Conservation (phyloP, 1,140 invertebrate genomes). For the Globodera rostochiensis region DNA sequence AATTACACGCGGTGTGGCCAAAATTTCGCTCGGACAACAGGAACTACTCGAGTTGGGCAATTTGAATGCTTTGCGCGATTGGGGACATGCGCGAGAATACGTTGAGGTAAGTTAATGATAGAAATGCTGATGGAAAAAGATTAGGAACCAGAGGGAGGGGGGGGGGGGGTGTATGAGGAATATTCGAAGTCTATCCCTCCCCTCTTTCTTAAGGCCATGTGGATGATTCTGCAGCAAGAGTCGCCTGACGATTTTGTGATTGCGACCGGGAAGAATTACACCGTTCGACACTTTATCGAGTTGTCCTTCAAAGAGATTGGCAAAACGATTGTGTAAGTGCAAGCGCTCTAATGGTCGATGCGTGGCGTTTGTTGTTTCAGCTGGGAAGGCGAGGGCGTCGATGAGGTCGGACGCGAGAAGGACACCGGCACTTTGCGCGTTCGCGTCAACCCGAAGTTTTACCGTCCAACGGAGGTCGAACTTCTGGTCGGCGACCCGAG, state of each 20-base stretch:
- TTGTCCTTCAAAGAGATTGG: conserved; percentile 77
- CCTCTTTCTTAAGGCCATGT: conserved; percentile 83
- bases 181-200: no score
- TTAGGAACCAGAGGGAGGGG: neutral
- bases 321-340: conserved; percentile 69
- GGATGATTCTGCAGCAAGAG: conserved; percentile 96
- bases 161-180: neutral
- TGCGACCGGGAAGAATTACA: conserved; percentile 87
- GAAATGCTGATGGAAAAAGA: neutral
- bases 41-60: conserved; percentile 89
- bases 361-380: conserved; percentile 52
- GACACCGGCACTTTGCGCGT: conserved; percentile 80
- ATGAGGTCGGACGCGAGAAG: conserved; percentile 85
- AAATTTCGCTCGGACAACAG: conserved; percentile 73
- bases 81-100: conserved; percentile 99
- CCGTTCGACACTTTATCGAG: conserved; percentile 94
- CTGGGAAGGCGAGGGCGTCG: conserved; percentile 83
- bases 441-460: conserved; percentile 89
- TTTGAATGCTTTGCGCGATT: conserved; percentile 91
- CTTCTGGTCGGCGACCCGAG: conserved; percentile 83
- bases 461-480: conserved; percentile 96
- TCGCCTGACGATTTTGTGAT: conserved; percentile 93
- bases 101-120: conserved; percentile 77
- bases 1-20: conserved; percentile 85
- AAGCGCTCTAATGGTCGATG: neutral